A percentile compares a stretch with the other conserved stretches of the same genome.
These are phyloP conservation scores for Apolygus lucorum DNA, from an alignment of 1,140 invertebrate species.

Conservation along the genomic window DNA sequence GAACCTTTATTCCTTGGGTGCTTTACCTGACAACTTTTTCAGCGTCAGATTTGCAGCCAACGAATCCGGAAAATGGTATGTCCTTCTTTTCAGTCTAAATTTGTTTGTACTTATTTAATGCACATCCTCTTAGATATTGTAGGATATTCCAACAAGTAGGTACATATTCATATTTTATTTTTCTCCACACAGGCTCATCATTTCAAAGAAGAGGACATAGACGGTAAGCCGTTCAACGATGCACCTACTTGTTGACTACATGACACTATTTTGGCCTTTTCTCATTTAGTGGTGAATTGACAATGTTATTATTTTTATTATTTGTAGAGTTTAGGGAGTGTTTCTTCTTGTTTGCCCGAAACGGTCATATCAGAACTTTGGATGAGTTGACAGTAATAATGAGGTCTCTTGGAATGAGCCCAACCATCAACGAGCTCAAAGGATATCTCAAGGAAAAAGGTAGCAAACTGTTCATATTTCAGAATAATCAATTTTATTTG, in stretches of 20 bases:
- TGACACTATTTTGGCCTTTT: not conserved
- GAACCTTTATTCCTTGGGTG: too few relatives aligned
- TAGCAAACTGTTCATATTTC: slow-evolving; percentile 35
- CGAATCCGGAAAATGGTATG: too few relatives aligned
- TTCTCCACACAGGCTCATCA: slow-evolving; percentile 54
- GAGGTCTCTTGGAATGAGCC: slow-evolving; percentile 85
- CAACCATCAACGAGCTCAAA: slow-evolving; percentile 81
- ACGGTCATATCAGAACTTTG: slow-evolving; percentile 73
- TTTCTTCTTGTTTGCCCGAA: slow-evolving; percentile 84
- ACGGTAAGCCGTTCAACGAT: slow-evolving; percentile 48
- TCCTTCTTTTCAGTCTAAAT: too few relatives aligned
- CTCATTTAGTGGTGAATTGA: not conserved
- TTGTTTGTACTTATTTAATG: too few relatives aligned
- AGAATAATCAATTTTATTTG: too few relatives aligned
- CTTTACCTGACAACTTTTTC: too few relatives aligned
- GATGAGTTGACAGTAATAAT: slow-evolving; percentile 90
- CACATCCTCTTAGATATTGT: too few relatives aligned
- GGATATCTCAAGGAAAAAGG: slow-evolving; percentile 76
- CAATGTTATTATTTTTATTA: not conserved
- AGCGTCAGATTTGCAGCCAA: too few relatives aligned
- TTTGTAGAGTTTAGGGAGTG: slow-evolving; percentile 86
- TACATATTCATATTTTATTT: too few relatives aligned
- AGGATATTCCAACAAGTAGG: too few relatives aligned
- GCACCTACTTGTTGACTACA: not conserved
- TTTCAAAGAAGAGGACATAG: slow-evolving; percentile 74